Evolutionary conservation across 1,140 invertebrate genomes (phyloP).

Genomic region (Psix sp.): DNA sequence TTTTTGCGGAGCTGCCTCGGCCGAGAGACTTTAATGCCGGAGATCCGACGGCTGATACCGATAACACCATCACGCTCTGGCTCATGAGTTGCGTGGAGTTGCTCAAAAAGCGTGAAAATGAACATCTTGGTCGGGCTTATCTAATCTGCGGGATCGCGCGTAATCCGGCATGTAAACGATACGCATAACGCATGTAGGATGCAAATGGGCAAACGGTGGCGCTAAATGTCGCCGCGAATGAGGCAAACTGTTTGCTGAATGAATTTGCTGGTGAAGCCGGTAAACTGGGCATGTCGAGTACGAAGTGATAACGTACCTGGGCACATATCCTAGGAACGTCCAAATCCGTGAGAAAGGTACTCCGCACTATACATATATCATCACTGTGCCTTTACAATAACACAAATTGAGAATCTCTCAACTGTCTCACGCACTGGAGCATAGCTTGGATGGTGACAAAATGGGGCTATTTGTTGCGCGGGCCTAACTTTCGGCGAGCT

Average conservation of each 20-base stretch:
- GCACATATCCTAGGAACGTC: constrained; percentile 73
- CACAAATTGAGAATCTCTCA: constrained; percentile 31
- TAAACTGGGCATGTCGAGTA: not conserved
- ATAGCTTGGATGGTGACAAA: constrained; percentile 16
- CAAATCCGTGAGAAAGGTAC: constrained; percentile 62
- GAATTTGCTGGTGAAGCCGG: not conserved
- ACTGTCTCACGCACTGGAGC: constrained; percentile 54
- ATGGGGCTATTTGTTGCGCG: not conserved
- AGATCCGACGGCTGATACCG: constrained; percentile 68
- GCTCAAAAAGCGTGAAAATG: constrained; percentile 57
- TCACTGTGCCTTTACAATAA: constrained; percentile 44
- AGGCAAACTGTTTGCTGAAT: too few species aligned
- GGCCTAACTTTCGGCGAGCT: not conserved
- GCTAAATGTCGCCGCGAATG: too few species aligned
- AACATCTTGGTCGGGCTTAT: constrained; percentile 46
- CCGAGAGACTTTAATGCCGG: constrained; percentile 67
- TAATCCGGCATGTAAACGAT: constrained; percentile 45
- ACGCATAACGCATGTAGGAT: constrained; percentile 25
- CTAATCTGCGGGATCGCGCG: constrained; percentile 35
- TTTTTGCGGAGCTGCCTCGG: constrained; percentile 14
- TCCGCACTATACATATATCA: constrained; percentile 52
- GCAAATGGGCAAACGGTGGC: too few species aligned
- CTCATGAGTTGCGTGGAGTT: constrained; percentile 40
- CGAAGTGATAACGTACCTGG: constrained; percentile 67
- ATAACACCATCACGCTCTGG: constrained; percentile 49